Percentiles rank a stretch among this genome's conserved stretches.
These are phyloP conservation scores for Microcebus griseorufus DNA, from an alignment of 2,113 vertebrate genomes.

Conservation along the genomic window DNA sequence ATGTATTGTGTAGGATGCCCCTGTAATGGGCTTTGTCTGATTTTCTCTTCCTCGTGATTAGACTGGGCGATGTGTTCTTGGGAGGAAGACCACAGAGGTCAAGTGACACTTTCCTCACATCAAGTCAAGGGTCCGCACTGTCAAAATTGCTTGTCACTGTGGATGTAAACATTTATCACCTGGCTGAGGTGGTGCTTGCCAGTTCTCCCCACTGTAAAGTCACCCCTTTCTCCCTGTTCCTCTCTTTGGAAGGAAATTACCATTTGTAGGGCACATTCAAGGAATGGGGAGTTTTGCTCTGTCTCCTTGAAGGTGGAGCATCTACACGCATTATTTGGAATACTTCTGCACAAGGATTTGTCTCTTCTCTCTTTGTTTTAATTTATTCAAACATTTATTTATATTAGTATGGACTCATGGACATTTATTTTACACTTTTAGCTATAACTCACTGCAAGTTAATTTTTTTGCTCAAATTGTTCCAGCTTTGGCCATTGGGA, in stretches of 20 bases:
- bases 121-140: background rate
- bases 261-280: background rate
- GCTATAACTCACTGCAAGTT: background rate
- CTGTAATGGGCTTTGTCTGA: background rate
- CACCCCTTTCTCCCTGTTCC: fast-evolving
- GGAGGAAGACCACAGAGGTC: background rate
- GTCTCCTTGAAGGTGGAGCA: background rate
- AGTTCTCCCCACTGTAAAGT: background rate
- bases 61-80: background rate
- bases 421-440: background rate
- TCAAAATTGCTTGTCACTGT: background rate
- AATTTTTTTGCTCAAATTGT: background rate
- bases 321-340: background rate
- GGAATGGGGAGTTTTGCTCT: background rate
- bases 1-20: background rate
- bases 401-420: background rate
- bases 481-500: background rate
- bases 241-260: background rate
- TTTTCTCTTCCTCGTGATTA: background rate
- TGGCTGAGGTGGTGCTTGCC: background rate
- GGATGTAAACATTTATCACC: background rate
- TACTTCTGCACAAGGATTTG: background rate
- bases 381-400: background rate
- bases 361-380: background rate
- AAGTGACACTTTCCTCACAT: background rate